phyloP scores from a whole-genome alignment of 2,797 vertebrate species.

The Natrix natrix region DNA sequence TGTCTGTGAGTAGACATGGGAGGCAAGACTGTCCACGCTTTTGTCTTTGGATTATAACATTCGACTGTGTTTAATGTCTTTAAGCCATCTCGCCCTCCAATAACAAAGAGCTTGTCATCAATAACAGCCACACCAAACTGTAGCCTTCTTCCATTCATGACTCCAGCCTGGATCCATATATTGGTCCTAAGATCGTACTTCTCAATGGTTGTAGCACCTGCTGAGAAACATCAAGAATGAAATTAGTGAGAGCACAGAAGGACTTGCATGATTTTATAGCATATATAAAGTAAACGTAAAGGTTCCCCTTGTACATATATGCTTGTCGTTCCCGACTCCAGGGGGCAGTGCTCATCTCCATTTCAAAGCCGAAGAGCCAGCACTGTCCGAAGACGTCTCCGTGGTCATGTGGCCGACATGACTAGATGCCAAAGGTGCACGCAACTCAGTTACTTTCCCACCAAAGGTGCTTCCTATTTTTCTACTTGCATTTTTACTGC shows the following conservation, averaged over 20 bases:
- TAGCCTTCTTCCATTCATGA: constrained; percentile 77
- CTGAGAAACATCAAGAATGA: constrained; percentile 59
- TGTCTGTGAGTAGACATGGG: constrained; percentile 80
- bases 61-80: constrained; percentile 80
- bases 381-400: no score
- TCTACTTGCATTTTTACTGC: no score
- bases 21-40: constrained; percentile 77
- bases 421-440: no score
- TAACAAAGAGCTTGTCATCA: constrained; percentile 78
- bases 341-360: no score
- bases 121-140: constrained; percentile 81
- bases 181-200: constrained; percentile 80
- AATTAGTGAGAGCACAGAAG: background rate
- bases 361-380: no score
- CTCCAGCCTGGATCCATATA: constrained; percentile 77
- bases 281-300: no score
- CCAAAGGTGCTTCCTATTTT: no score
- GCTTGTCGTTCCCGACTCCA: no score
- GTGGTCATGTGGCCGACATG: no score
- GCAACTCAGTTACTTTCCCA: no score
- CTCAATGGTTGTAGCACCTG: constrained; percentile 79
- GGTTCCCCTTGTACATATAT: no score
- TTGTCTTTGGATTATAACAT: constrained; percentile 79
- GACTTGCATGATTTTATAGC: background rate
- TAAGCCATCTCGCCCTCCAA: constrained; percentile 79